These are phyloP conservation scores for Cryptocephalus primarius DNA, from an alignment of 2,888 invertebrate species.

Conservation along the genomic window DNA sequence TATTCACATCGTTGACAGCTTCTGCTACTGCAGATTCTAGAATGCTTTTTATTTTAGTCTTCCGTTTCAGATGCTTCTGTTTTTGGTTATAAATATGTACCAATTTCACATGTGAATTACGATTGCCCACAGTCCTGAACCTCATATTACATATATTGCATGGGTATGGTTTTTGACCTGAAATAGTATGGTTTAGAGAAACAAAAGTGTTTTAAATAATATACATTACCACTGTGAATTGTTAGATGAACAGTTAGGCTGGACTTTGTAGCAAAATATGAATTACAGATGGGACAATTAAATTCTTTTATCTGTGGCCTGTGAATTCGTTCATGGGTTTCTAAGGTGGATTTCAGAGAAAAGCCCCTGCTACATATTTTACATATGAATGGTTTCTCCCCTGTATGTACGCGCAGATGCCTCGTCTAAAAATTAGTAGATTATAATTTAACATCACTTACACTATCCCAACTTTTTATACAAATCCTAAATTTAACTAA, in stretches of 20 bases:
- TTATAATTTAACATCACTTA: no score
- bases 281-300: neutral
- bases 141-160: no score
- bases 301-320: neutral
- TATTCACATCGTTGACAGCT: no score
- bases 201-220: neutral
- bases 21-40: no score
- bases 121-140: no score
- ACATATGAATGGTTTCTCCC: slow-evolving; percentile 54
- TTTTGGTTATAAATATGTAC: no score
- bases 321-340: slow-evolving; percentile 40
- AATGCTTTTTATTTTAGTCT: no score
- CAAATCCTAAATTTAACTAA: neutral
- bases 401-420: slow-evolving; percentile 56
- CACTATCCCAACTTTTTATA: no score
- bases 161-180: neutral
- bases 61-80: no score
- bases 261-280: neutral
- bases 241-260: neutral
- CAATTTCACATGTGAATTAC: no score
- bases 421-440: slow-evolving; percentile 34
- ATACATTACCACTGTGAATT: neutral
- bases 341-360: slow-evolving; percentile 54
- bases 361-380: slow-evolving; percentile 45
- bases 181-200: neutral